Conservation (phyloP, 2,797 vertebrate genomes). For the Pitangus sulphuratus region DNA sequence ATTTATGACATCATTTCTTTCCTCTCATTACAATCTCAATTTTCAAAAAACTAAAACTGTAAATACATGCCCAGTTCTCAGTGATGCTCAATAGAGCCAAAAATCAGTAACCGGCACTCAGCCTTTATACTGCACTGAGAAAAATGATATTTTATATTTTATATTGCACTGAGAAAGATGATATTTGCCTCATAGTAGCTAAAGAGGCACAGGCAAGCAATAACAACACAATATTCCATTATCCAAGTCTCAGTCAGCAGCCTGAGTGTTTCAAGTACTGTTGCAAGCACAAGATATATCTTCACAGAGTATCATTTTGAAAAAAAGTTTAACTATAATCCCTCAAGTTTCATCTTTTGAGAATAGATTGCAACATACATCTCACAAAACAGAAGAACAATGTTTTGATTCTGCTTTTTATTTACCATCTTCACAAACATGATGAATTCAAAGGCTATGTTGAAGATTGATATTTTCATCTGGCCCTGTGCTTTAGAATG, state of each 20-base stretch:
- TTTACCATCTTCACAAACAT: not conserved
- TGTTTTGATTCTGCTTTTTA: not conserved
- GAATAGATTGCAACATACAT: not conserved
- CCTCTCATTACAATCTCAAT: not conserved
- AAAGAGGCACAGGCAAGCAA: not conserved
- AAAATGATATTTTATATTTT: no score
- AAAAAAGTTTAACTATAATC: not conserved
- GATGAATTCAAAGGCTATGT: not conserved
- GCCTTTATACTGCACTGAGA: not conserved
- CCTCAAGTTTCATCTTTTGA: fast-evolving
- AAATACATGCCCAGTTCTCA: not conserved
- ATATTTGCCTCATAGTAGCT: not conserved
- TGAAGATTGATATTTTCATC: not conserved
- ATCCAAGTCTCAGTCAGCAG: not conserved
- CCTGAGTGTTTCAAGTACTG: not conserved
- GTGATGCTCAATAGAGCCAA: not conserved
- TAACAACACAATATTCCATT: not conserved
- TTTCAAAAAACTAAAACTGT: not conserved
- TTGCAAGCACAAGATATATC: not conserved
- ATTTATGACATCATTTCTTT: not conserved
- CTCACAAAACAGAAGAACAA: not conserved
- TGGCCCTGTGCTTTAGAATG: not conserved
- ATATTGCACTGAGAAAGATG: not conserved
- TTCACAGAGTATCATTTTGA: not conserved
- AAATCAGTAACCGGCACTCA: not conserved